phyloP scores from a whole-genome alignment of 2,888 invertebrate species.

The Ferdinandea cuprea region DNA sequence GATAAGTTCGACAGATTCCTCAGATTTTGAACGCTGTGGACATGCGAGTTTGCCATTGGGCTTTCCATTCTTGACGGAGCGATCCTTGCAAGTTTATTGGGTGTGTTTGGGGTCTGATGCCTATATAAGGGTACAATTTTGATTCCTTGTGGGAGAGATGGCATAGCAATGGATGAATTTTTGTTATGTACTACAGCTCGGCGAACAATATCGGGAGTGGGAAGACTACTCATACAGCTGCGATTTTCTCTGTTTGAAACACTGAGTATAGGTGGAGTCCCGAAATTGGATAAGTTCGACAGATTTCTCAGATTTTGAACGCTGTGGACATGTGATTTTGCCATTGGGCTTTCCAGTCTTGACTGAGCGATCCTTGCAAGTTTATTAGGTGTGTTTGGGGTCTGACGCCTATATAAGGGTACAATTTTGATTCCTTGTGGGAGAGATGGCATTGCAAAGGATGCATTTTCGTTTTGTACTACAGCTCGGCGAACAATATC shows the following conservation, averaged over 20 bases:
- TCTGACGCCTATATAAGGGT: slow-evolving; percentile 58
- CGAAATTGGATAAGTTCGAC: slow-evolving; percentile 16
- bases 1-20: slow-evolving; percentile 32
- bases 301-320: slow-evolving; percentile 17
- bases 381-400: slow-evolving; percentile 51
- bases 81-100: slow-evolving; percentile 60
- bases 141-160: background rate
- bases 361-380: slow-evolving; percentile 52
- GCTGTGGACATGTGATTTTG: slow-evolving; percentile 16
- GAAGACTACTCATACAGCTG: background rate
- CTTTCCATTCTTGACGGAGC: slow-evolving; percentile 6
- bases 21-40: background rate
- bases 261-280: slow-evolving; percentile 28
- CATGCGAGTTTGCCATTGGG: background rate
- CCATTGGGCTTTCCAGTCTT: background rate
- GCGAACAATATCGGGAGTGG: slow-evolving; percentile 74
- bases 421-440: slow-evolving; percentile 39
- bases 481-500: slow-evolving; percentile 71
- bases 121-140: slow-evolving; percentile 68
- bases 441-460: slow-evolving; percentile 7
- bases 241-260: background rate
- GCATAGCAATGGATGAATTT: slow-evolving; percentile 14
- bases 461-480: slow-evolving; percentile 9
- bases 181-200: slow-evolving; percentile 37
- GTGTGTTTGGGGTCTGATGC: slow-evolving; percentile 38